phyloP scores from a whole-genome alignment of 1,140 invertebrate genomes.

The Cheumatopsyche charites region DNA sequence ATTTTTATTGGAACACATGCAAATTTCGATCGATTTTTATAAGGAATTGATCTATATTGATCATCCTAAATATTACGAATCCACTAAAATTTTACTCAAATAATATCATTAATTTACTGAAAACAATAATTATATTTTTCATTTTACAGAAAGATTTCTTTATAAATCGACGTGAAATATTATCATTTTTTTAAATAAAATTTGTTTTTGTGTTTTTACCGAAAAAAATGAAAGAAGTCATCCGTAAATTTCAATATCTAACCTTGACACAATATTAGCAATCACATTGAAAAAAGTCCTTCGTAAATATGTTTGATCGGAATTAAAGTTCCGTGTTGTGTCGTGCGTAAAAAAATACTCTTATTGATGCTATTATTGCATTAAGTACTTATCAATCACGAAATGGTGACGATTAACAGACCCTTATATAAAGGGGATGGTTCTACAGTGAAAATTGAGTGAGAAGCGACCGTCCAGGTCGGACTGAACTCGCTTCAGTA shows the following conservation, averaged over 20 bases:
- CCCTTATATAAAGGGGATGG: slow-evolving; percentile 31
- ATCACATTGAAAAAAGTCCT: slow-evolving; percentile 5
- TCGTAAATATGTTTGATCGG: background rate
- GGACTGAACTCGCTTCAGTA: slow-evolving; percentile 46
- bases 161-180: no score
- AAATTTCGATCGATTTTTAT: no score
- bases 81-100: no score
- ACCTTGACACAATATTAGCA: slow-evolving; percentile 1
- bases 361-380: slow-evolving; percentile 44
- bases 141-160: no score
- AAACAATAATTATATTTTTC: no score
- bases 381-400: slow-evolving; percentile 48
- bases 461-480: slow-evolving; percentile 47
- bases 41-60: no score
- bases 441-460: slow-evolving; percentile 27
- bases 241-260: background rate
- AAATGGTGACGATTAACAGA: slow-evolving; percentile 7
- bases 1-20: no score
- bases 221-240: no score
- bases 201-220: no score
- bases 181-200: no score
- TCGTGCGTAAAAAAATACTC: background rate
- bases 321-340: background rate
- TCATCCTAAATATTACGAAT: no score
- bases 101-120: no score